Conservation (phyloP, 2,797 vertebrate species). For the Decapterus maruadsi region DNA sequence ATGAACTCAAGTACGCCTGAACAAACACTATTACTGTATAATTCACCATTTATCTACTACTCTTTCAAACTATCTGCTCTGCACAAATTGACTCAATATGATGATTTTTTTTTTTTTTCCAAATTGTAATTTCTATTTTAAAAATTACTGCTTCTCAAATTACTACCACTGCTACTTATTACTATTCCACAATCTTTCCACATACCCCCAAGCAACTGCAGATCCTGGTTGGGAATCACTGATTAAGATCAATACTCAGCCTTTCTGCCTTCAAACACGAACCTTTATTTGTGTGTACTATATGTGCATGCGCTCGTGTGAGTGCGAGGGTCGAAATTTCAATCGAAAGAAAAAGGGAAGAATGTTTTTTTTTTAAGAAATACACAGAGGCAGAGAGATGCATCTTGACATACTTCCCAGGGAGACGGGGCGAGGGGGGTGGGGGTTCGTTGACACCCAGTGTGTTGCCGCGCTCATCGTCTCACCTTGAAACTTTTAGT, state of each 20-base stretch:
- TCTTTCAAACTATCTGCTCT: neutral
- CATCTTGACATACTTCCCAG: slow-evolving; percentile 18
- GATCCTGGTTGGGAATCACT: neutral
- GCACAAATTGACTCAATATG: neutral
- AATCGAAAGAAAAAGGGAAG: slow-evolving; percentile 7
- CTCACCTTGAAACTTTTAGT: slow-evolving; percentile 36
- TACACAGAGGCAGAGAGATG: slow-evolving; percentile 14
- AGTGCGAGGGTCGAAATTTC: slow-evolving; percentile 12
- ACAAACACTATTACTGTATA: neutral
- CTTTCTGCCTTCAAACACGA: slow-evolving; percentile 16
- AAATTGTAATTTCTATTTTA: neutral
- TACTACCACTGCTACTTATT: neutral
- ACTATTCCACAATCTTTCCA: slow-evolving; percentile 1
- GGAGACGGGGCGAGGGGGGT: neutral
- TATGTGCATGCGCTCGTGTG: neutral
- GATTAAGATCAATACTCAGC: slow-evolving; percentile 30
- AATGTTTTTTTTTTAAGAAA: slow-evolving; percentile 6
- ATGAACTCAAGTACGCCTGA: too few species aligned
- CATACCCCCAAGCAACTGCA: neutral
- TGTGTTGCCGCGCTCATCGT: slow-evolving; percentile 15
- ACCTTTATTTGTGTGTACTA: neutral
- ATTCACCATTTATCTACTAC: neutral
- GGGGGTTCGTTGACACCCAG: slow-evolving; percentile 30
- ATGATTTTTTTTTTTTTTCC: neutral
- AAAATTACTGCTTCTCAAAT: neutral